Conservation (phyloP, 2,113 vertebrate genomes). For the Lontra canadensis region DNA sequence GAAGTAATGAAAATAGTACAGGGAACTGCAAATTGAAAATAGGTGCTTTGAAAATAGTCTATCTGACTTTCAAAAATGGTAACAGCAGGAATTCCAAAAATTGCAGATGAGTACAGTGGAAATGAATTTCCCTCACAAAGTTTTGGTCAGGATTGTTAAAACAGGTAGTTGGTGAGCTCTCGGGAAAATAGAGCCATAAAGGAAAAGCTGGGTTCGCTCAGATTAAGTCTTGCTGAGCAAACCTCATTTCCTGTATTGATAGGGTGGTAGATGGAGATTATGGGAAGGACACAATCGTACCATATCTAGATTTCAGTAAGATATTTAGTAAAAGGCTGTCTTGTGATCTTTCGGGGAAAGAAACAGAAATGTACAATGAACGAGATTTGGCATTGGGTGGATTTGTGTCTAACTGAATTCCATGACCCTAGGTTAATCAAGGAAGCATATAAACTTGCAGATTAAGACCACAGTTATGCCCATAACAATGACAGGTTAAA, state of each 20-base stretch:
- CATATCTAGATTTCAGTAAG: not conserved
- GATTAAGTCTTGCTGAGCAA: not conserved
- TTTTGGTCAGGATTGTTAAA: conserved; percentile 4
- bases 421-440: not conserved
- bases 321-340: not conserved
- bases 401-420: not conserved
- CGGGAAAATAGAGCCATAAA: not conserved
- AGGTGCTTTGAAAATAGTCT: conserved; percentile 16
- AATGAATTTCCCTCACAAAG: conserved; percentile 44
- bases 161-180: conserved; percentile 35
- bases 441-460: not conserved
- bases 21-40: not conserved
- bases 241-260: not conserved
- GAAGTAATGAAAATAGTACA: conserved; percentile 6
- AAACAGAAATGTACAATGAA: not conserved
- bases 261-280: not conserved
- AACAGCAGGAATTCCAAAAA: conserved; percentile 44
- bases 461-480: not conserved
- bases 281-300: not conserved
- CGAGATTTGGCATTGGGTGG: not conserved
- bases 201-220: not conserved
- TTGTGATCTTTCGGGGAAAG: not conserved
- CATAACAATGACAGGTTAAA: not conserved
- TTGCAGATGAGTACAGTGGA: conserved; percentile 49
- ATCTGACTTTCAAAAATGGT: conserved; percentile 41